These are phyloP conservation scores for Morone saxatilis DNA, from an alignment of 2,113 vertebrate genomes.

Conservation along the genomic window DNA sequence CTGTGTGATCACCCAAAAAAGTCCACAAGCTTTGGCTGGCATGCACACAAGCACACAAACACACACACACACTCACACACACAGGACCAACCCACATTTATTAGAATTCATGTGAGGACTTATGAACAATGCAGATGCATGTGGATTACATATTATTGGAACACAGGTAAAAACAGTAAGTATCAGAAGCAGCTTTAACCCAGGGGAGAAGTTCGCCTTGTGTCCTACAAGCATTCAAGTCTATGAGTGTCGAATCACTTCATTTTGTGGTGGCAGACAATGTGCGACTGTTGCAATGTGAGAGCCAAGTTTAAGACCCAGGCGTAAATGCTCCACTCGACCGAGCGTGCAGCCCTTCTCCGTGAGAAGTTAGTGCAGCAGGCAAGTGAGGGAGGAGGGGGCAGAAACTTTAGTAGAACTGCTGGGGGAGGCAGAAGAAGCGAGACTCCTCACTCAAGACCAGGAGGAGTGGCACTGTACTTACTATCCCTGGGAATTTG, in stretches of 20 bases:
- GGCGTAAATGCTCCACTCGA: constrained; percentile 14
- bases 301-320: constrained; percentile 34
- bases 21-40: constrained; percentile 20
- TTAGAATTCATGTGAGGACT: constrained; percentile 25
- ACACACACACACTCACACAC: neutral
- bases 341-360: constrained; percentile 10
- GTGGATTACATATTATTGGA: constrained; percentile 20
- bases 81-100: neutral
- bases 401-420: constrained; percentile 33
- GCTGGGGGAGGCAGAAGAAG: constrained; percentile 51
- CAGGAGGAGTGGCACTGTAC: constrained; percentile 79
- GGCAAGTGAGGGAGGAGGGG: constrained; percentile 60
- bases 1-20: neutral
- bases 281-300: constrained; percentile 30
- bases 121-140: constrained; percentile 33
- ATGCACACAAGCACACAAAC: constrained; percentile 22
- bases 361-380: constrained; percentile 73
- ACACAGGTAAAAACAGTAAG: constrained; percentile 3
- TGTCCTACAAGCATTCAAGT: constrained; percentile 28
- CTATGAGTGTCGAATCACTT: constrained; percentile 41
- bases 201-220: constrained; percentile 14
- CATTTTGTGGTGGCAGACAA: constrained; percentile 36
- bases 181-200: constrained; percentile 29
- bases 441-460: constrained; percentile 48
- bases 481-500: constrained; percentile 92